A percentile compares a stretch with the other conserved stretches of the same genome.
Conservation (phyloP, 1,140 invertebrate genomes). For the Magallana ariakensis region DNA sequence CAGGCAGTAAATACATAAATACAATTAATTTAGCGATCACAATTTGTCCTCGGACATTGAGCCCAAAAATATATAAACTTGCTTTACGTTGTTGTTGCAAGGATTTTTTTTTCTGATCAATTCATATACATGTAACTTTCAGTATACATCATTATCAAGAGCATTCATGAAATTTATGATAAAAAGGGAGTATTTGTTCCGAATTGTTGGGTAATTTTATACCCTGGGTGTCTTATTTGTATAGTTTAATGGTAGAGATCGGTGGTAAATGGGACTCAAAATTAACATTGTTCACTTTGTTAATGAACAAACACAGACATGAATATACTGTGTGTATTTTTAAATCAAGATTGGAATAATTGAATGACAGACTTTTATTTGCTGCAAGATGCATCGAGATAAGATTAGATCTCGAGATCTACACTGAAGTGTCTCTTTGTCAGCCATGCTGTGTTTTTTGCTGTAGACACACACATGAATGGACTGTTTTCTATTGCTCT, state of each 20-base stretch:
- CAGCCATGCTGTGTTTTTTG: neutral
- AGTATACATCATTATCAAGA: too few species aligned
- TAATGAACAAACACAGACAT: neutral
- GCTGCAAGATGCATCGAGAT: neutral
- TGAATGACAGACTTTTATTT: neutral
- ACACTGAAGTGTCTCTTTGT: neutral
- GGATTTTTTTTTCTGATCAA: too few species aligned
- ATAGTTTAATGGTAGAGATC: neutral
- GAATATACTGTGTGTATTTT: neutral
- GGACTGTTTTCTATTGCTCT: neutral
- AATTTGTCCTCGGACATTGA: too few species aligned
- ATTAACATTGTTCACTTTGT: slow-evolving; percentile 1
- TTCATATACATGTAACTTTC: too few species aligned
- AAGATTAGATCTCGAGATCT: slow-evolving; percentile 7
- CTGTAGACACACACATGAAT: neutral
- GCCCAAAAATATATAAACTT: too few species aligned
- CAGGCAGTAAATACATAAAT: too few species aligned
- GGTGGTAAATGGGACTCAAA: neutral
- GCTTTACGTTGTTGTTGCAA: too few species aligned
- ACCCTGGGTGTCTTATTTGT: neutral
- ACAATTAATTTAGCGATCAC: too few species aligned
- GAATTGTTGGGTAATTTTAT: too few species aligned
- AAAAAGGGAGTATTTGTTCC: too few species aligned
- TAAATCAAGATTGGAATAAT: slow-evolving; percentile 18
- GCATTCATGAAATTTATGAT: too few species aligned